Base-by-base conservation (phyloP, 2,888 invertebrate species). In the Hedya salicella region DNA sequence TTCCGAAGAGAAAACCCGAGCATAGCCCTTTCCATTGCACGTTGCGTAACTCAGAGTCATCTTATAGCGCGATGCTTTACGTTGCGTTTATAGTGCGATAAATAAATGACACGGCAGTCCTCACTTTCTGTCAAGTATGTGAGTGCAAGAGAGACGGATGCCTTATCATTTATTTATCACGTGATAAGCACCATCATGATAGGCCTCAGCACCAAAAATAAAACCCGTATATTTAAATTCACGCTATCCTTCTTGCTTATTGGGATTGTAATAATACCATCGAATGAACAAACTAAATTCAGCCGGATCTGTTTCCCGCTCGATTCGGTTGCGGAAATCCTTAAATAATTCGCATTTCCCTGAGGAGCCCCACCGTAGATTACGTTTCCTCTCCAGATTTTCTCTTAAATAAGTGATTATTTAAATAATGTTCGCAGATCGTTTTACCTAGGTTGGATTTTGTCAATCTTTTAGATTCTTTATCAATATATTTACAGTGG, bases 301-400 rank as follows among this genome's bases (percentile, higher is more conserved):
- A 57, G 17, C 17, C 30, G 30, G 44, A 57, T 57, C 42, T 13
- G 32, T 25, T 19, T 17, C 40, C 16, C 44, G 17, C 36, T 36
- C 9, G n/a, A 30, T 32, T 32, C 13, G 39, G 25, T 19, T 19
- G 16, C 30, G 57, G 57, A 57, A 32, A 57, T 32, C 57, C 57
- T 57, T 57, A 32, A 57, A 57, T 57, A 57, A 57, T 57, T 57
- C 57, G 17, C 17, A 57, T 57, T 46, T 57, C 57, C 44, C 56
- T 9, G 17, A 9, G 44, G 56, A 44, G n/a, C 21, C 21, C 53
- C n/a, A 14, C 17, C 42, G 44, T 44, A 17, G 56, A 57, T 57
- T 44, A 44, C 30, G 56, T 44, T 57, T 57, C 44, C 56, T 42
- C 44, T 57, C 30, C 56, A 1, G 56, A 44, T 56, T 56, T 56